Evolutionary conservation across 1,140 invertebrate genomes (phyloP).

Genomic region (Pristionchus pacificus): DNA sequence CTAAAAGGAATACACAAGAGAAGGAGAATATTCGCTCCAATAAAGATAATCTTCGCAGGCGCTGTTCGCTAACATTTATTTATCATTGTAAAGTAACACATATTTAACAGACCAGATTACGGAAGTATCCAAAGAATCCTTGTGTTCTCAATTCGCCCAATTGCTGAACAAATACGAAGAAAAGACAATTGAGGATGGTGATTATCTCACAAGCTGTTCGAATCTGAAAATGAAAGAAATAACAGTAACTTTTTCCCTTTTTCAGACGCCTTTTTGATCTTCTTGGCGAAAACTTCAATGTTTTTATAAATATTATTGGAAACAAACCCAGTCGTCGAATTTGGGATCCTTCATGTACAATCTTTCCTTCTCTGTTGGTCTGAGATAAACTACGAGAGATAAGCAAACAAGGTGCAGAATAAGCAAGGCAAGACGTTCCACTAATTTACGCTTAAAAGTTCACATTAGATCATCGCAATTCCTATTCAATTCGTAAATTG

Average conservation of each 20-base stretch:
- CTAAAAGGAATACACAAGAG: slow-evolving; percentile 84
- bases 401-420: slow-evolving; percentile 78
- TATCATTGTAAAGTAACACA: slow-evolving; percentile 19
- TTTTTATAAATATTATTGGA: no score
- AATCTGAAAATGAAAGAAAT: slow-evolving; percentile 59
- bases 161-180: slow-evolving; percentile 84
- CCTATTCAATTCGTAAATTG: no score
- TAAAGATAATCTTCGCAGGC: slow-evolving; percentile 87
- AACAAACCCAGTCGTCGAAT: slow-evolving; percentile 57
- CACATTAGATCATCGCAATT: no score
- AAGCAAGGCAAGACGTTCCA: slow-evolving; percentile 80
- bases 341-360: slow-evolving; percentile 59
- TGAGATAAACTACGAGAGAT: slow-evolving; percentile 80
- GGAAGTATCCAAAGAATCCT: slow-evolving; percentile 80
- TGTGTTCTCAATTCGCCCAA: slow-evolving; percentile 88
- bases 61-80: slow-evolving; percentile 71
- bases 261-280: no score
- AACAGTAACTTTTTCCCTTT: no score
- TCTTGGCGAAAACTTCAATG: no score
- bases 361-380: slow-evolving; percentile 66
- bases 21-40: slow-evolving; percentile 86
- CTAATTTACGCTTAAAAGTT: slow-evolving; percentile 77
- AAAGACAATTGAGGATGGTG: slow-evolving; percentile 77
- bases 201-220: slow-evolving; percentile 76
- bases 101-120: slow-evolving; percentile 76